Evolutionary conservation across 2,113 vertebrate species (phyloP), one percentile per base, ranked within the genome.

Genomic region (Cichladusa arquata): DNA sequence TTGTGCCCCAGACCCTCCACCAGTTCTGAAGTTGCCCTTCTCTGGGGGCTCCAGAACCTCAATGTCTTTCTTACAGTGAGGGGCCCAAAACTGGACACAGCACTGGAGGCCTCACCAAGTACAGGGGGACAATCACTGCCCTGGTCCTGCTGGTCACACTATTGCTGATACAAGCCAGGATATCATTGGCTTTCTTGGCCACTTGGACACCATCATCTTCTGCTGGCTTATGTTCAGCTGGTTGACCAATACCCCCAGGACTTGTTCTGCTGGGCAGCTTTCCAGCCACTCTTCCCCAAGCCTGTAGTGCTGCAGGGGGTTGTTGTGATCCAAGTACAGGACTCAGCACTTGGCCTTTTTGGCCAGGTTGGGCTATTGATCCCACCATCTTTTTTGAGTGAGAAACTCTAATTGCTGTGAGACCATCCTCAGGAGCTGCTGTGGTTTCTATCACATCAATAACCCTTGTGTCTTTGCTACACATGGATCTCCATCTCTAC

Each of bases 101-200:
- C 17, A 33, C 23, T 26, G 0, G 4, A 42, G 28, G 5, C 42
- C 14, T 57, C 22, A 15, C 18, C 0, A 0, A 44, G 19, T 8
- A 44, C 50, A 64, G 48, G 12, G 13, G 8, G 10, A 14, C 12
- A 33, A 11, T 73, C 60, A 44, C 60, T 66, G 36, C 19, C 44
- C 19, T 73, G 51, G 18, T 51, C 26, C 60, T 81, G 44, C 58
- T 88, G 51, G 44, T 9, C 50, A 33, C 36, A 44, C 23, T 73
- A 1, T 44, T 81, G 53, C 44, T 88, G 19, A n/a, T 28, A 29
- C 14, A 88, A 44, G 12, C 51, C 67, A 51, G 26, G 36, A 66
- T 51, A 10, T 26, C 42, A 26, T 2, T 50, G 22, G 8, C 50
- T 17, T 44, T 81, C 48, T 71, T 65, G 50, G 24, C 5, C 60